Base-by-base conservation (phyloP, 2,113 vertebrate genomes). In the Connochaetes taurinus region DNA sequence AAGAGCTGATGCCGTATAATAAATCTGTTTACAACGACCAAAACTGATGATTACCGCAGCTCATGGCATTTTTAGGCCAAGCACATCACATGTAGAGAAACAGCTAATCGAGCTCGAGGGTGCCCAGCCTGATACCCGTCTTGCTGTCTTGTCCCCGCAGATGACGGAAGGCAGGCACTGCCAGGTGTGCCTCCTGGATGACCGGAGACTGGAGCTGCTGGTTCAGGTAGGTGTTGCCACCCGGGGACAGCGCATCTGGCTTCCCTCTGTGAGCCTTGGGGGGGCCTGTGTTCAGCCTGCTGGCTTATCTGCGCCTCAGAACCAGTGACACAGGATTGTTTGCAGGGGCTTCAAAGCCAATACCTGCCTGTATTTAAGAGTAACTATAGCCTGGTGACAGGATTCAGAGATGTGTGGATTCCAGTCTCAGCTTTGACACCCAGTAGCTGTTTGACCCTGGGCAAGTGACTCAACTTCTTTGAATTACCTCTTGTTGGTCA, bases 111-210 rank as follows among this genome's bases (percentile, higher is more conserved):
- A 50, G 9, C 36, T 17, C 8, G 8, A 8, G 7, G 87, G 14
- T 43, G 3, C 31, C 29, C 0, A 1, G 25, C 14, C 86, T 98
- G 91, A 98, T 50, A 0, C 33, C 21, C 4, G 87, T 40, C 3
- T 33, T 55, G 91, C 40, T 96, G 23, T 98, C 95, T 84, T 98
- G 95, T 98, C 95, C 96, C 96, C 98, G 62, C 98, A 99, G 99
- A 99, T 99, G 99, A 99, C 99, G 45, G 99, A 99, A 98, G 99
- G 99, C 93, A 99, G 99, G 92, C 99, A 99, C 97, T 99, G 99
- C 98, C 99, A 99, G 99, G 99, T 99, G 91, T 99, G 99, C 97
- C 99, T 99, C 97, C 99, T 99, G 55, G 99, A 99, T 98, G 99
- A 99, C 97, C 99, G 99, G 97, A 99, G 99, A 96, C 98, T 99